Conservation (phyloP, 1,140 invertebrate genomes). For the Panagrolaimus sp. region DNA sequence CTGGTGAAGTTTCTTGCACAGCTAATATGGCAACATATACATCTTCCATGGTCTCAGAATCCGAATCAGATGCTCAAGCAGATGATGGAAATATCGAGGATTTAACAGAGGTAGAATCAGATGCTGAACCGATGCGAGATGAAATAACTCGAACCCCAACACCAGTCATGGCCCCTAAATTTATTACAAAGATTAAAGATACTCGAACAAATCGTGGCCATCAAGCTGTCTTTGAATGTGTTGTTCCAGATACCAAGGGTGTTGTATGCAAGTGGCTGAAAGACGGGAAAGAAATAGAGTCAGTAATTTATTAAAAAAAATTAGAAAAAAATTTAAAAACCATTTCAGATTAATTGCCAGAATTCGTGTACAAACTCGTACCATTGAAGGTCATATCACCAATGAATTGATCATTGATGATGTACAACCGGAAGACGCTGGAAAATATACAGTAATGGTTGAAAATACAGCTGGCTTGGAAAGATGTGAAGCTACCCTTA, state of each 20-base stretch:
- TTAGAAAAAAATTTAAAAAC: no score
- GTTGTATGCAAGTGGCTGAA: conserved; percentile 67
- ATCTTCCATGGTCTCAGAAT: conserved; percentile 58
- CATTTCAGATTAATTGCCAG: conserved; percentile 67
- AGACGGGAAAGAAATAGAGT: conserved; percentile 69
- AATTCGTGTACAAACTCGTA: conserved; percentile 50
- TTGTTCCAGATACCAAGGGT: conserved; percentile 62
- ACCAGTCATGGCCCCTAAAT: conserved; percentile 57
- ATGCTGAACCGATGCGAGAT: conserved; percentile 33
- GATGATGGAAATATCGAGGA: conserved; percentile 35
- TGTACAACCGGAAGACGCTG: conserved; percentile 92
- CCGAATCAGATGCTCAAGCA: conserved; percentile 43
- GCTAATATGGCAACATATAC: conserved; percentile 57
- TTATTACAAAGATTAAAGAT: conserved; percentile 58
- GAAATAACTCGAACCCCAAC: conserved; percentile 51
- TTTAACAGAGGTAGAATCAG: conserved; percentile 25
- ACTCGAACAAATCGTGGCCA: conserved; percentile 48
- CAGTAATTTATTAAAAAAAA: no score
- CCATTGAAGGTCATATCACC: conserved; percentile 62
- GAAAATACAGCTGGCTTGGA: conserved; percentile 85
- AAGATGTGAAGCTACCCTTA: conserved; percentile 79
- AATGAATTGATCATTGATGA: conserved; percentile 85
- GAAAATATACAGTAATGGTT: conserved; percentile 88
- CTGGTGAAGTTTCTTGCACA: conserved; percentile 61
- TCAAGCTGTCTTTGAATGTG: conserved; percentile 57